Base-by-base conservation (phyloP, 2,113 vertebrate genomes). In the Prolemur simus region DNA sequence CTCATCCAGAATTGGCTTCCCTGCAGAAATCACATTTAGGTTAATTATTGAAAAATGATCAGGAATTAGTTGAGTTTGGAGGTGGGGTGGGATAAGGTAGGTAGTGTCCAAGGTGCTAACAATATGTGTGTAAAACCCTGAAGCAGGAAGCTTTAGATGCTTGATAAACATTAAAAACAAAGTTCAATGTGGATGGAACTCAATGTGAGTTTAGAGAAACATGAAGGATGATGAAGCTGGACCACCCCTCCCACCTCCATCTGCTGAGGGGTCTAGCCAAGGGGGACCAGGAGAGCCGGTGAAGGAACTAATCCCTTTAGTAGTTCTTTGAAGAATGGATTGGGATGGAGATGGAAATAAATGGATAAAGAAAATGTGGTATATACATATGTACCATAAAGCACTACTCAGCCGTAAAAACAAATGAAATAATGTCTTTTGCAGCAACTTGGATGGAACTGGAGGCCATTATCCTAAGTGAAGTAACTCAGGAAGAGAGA, bases 201-300 rank as follows among this genome's bases (percentile, higher is more conserved):
- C 42, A 42, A n/a, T 1, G 42, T 60, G 23, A 69, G 11, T 17
- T 23, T 7, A 64, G 54, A 64, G 63, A 94, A 90, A 63, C 9
- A 27, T 0, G 2, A 20, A 54, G 25, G 4, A 9, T 47, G 13
- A 49, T 9, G 90, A 58, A 15, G 64, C 73, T 13, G 11, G 56
- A 49, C 34, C 49, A 0, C 4, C 52, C 34, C 49, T 0, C 15
- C 52, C 58, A 1, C 23, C 23, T 17, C 6, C 1, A 15, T 20
- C 39, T 77, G 71, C 39, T 49, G 60, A 69, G 27, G 49, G 34
- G 7, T 42, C 60, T 42, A 2, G 11, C 17, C 37, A 32, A 47
- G 34, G 29, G 15, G 37, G 29, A 8, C n/a, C 58, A 20, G 1
- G 21, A n/a, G 69, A 71, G 18, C 42, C 69, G 39, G 18, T 47